Evolutionary conservation across 2,888 invertebrate species (phyloP).

Genomic region (Cryptocephalus primarius): DNA sequence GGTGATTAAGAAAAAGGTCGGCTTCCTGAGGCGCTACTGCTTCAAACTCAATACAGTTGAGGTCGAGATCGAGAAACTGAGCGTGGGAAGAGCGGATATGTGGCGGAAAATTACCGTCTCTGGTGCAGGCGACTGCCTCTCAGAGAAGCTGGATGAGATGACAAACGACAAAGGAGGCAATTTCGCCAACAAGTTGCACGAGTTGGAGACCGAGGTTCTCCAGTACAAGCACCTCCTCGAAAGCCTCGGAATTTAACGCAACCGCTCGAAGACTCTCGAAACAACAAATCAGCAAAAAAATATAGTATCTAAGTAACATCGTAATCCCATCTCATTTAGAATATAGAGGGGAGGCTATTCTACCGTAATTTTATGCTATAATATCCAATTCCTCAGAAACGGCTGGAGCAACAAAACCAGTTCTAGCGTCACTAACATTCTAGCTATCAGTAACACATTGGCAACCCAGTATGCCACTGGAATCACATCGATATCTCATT

Average conservation of each 20-base stretch:
- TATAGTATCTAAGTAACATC: too few species aligned
- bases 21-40: constrained; percentile 27
- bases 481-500: too few species aligned
- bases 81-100: constrained; percentile 2
- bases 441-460: too few species aligned
- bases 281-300: too few species aligned
- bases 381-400: too few species aligned
- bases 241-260: constrained; percentile 21
- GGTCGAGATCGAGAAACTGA: constrained; percentile 25
- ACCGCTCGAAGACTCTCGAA: constrained; percentile 23
- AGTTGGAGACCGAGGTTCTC: constrained; percentile 22
- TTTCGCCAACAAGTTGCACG: constrained; percentile 15
- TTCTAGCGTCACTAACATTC: too few species aligned
- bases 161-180: constrained; percentile 23
- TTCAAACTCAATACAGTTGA: constrained; percentile 25
- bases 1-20: constrained; percentile 26
- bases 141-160: constrained; percentile 8
- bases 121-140: constrained; percentile 2
- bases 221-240: constrained; percentile 21
- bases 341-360: too few species aligned
- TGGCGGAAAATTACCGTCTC: constrained; percentile 1
- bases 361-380: too few species aligned
- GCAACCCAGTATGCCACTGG: too few species aligned
- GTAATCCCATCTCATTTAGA: too few species aligned
- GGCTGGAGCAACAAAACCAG: too few species aligned